Evolutionary conservation across 2,888 invertebrate genomes (phyloP), one percentile per base, ranked within the genome.

Genomic region (Sesia apiformis): DNA sequence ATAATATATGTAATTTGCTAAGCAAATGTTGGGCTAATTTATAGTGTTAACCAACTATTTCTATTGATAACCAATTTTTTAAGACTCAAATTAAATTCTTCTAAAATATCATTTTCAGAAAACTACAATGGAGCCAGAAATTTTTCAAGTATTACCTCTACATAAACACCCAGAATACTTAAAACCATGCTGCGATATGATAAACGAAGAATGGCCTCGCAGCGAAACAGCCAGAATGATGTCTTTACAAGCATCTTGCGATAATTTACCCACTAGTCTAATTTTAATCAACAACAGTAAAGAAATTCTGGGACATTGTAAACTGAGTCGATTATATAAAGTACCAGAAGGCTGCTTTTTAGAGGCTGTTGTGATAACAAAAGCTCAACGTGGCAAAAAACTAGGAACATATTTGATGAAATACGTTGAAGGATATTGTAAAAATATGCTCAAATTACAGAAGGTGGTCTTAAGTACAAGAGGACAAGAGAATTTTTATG

Each of bases 161-260:
- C 96, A 96, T 72, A 90, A 92, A 66, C 86, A 93, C 70, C 93
- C 94, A 50, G 91, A 96, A 75, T 92, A 93, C 72, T 89, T 93
- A 64, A 90, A 90, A 72, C 90, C 93, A 70, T 95, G 95, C 72
- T 95, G 94, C 74, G 90, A 91, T 64, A 85, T 96, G 56, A 92
- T 96, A 62, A 96, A 96, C 77, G 92, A 93, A n/a, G 95, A 96
- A 90, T 96, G 96, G 96, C 94, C 94, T 60, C 91, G 96, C 66
- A 95, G 96, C 70, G 93, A 93, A 76, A 93, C 93, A 43, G 95
- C 95, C 56, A 91, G 96, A 69, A 91, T 96, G 86, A 91, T 93
- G 76, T 94, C 94, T 53, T 81, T 96, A 53, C 91, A 93, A 75
- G 90, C 92, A 46, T 96, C 96, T 0, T 92, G 93, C 70, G 94